These are phyloP conservation scores for Loriculus beryllinus DNA, from an alignment of 2,797 vertebrate genomes.

Conservation along the genomic window DNA sequence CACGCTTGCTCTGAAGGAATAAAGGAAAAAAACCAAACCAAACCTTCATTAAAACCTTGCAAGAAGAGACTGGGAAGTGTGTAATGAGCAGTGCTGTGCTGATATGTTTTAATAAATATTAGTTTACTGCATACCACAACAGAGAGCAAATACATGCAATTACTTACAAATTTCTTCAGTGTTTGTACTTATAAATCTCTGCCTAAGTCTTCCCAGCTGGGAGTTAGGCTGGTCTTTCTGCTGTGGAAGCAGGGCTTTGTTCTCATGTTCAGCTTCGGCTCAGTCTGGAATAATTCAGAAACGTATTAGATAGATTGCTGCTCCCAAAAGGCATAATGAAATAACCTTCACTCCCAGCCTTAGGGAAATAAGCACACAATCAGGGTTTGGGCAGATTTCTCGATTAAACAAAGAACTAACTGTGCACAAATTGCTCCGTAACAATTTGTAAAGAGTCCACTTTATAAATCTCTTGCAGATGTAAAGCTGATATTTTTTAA, in stretches of 20 bases:
- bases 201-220: slow-evolving; percentile 86
- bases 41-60: slow-evolving; percentile 37
- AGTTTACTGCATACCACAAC: slow-evolving; percentile 71
- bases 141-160: slow-evolving; percentile 76
- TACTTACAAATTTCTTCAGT: slow-evolving; percentile 78
- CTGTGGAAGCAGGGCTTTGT: slow-evolving; percentile 83
- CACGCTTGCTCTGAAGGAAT: slow-evolving; percentile 50
- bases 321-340: slow-evolving; percentile 84
- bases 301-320: slow-evolving; percentile 87
- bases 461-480: slow-evolving; percentile 86
- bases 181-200: slow-evolving; percentile 85
- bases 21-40: background rate
- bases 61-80: slow-evolving; percentile 41
- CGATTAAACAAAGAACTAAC: slow-evolving; percentile 84
- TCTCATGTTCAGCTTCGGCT: slow-evolving; percentile 81
- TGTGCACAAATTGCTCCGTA: slow-evolving; percentile 80
- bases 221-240: slow-evolving; percentile 76
- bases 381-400: slow-evolving; percentile 82
- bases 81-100: slow-evolving; percentile 55
- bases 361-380: slow-evolving; percentile 84
- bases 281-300: slow-evolving; percentile 90
- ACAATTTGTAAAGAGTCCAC: slow-evolving; percentile 85
- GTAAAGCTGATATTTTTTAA: slow-evolving; percentile 79
- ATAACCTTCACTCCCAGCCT: slow-evolving; percentile 86
- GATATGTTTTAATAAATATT: slow-evolving; percentile 75